Evolutionary conservation across 2,888 invertebrate species (phyloP), one percentile per base, ranked within the genome.

Genomic region (Drosophila leonis): DNA sequence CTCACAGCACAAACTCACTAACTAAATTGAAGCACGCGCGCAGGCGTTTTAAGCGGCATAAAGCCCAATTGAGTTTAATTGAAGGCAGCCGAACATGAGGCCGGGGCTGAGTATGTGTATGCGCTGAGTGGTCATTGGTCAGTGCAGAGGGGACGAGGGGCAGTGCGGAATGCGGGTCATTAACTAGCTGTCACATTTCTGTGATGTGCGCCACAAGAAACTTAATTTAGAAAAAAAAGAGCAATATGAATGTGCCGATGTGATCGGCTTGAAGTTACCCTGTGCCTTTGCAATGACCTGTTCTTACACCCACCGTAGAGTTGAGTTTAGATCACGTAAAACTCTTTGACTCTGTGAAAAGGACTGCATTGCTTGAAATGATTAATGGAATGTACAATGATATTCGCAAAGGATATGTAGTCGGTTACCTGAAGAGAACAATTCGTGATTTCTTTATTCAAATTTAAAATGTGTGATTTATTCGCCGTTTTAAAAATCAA

Each of bases 21-120:
- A 85, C 86, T 87, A 87, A 86, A 86, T 85, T 85, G 88, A 88
- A 77, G 86, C 86, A 88, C 88, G 86, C 86, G 86, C 86, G 85
- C 82, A 86, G 83, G 87, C 87, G 86, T 85, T 76, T 80, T 60
- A 80, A 80, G 74, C 72, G 62, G 82, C 80, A 74, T 72, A 80
- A 74, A 80, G 71, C 72, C 83, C 86, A 87, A 87, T 87, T 87
- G 86, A 88, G 78, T 88, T 87, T 88, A 87, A 87, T 87, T 87
- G 75, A 88, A 83, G 83, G 74, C 83, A 59, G 49, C 67, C 63
- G 75, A 68, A 54, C 52, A 49, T 49, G 56, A 48, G 74, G 52
- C 78, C 51, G 54, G 15, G 52, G 6, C 42, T 37, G 52, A 56
- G 52, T 27, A 42, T 59, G 35, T 62, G 41, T 33, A 37, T 52